A percentile compares a stretch with the other conserved stretches of the same genome.
Evolutionary conservation across 2,113 vertebrate genomes (phyloP).

Genomic region (Ciconia maguari): DNA sequence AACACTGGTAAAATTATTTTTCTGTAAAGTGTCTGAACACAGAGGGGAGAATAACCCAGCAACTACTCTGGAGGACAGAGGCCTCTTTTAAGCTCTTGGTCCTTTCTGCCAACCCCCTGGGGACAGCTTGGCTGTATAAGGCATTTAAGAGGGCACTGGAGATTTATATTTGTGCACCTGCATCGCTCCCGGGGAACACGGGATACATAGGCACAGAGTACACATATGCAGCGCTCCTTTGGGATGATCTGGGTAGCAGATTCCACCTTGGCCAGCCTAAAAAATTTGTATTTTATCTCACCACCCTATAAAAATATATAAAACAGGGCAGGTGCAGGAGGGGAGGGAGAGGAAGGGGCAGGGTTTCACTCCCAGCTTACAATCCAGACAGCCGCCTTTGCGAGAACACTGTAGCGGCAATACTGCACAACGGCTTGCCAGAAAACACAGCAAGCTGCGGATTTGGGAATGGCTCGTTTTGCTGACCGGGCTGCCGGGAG

Average conservation of each 20-base stretch:
- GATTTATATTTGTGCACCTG: background rate
- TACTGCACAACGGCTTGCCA: background rate
- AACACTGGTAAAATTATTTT: background rate
- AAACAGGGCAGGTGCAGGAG: background rate
- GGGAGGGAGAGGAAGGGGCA: background rate
- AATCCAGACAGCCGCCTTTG: background rate
- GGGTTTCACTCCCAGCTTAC: background rate
- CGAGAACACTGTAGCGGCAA: accelerated
- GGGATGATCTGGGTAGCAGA: background rate
- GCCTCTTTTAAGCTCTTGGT: background rate
- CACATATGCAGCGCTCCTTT: background rate
- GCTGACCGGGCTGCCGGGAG: background rate
- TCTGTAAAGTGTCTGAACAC: background rate
- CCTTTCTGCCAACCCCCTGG: background rate
- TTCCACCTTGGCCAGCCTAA: background rate
- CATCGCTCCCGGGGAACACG: background rate
- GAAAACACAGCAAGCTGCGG: background rate
- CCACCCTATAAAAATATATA: background rate
- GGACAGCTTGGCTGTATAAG: background rate
- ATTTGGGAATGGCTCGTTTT: background rate
- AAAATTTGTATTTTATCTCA: background rate
- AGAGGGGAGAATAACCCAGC: background rate
- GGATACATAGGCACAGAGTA: background rate
- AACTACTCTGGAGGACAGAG: background rate
- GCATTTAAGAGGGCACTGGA: background rate